Evolutionary conservation across 2,888 invertebrate genomes (phyloP).

Genomic region (Euphydryas editha): DNA sequence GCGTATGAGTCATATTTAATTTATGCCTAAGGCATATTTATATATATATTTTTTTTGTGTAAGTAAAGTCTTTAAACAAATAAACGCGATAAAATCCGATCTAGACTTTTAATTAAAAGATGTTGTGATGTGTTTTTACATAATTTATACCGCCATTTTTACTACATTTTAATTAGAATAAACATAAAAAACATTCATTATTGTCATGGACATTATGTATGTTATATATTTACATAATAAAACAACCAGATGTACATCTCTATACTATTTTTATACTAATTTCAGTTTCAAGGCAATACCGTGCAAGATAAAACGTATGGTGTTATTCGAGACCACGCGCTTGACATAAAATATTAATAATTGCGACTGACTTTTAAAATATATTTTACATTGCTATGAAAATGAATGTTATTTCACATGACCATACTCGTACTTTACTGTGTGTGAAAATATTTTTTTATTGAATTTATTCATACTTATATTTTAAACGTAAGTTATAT

Average conservation of each 20-base stretch:
- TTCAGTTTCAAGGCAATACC: slow-evolving; percentile 31
- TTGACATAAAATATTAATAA: slow-evolving; percentile 12
- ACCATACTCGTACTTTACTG: background rate
- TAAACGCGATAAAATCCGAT: too few species aligned
- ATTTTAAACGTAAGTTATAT: background rate
- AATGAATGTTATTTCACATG: background rate
- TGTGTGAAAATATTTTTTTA: background rate
- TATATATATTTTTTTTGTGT: too few species aligned
- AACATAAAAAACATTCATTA: background rate
- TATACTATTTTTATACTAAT: too few species aligned
- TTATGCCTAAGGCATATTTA: too few species aligned
- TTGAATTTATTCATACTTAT: background rate
- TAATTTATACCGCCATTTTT: too few species aligned
- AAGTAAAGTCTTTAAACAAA: too few species aligned
- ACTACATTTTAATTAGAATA: background rate
- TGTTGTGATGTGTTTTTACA: too few species aligned
- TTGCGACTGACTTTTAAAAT: background rate
- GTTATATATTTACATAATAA: slow-evolving; percentile 24
- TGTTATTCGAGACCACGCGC: background rate
- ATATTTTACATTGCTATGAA: background rate
- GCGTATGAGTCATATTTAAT: too few species aligned
- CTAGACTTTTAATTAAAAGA: too few species aligned
- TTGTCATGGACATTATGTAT: background rate
- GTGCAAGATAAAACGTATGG: slow-evolving; percentile 16
- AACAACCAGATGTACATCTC: slow-evolving; percentile 31